These are phyloP conservation scores for Coranthus polyacanthus DNA, from an alignment of 2,797 vertebrate species.

Conservation along the genomic window DNA sequence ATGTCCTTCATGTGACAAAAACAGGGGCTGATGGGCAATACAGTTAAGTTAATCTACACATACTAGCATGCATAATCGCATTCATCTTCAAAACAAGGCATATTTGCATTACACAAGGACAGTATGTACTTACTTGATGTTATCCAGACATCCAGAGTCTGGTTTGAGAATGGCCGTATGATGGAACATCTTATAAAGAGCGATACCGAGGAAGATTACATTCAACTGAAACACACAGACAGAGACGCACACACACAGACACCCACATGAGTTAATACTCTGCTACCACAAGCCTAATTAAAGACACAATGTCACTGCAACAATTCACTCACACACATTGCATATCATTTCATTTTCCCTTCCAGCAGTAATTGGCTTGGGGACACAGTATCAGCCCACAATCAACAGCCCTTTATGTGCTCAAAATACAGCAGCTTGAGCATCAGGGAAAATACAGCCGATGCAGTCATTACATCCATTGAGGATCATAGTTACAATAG, in stretches of 20 bases:
- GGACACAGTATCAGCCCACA: constrained; percentile 65
- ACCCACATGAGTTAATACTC: constrained; percentile 58
- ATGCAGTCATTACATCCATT: constrained; percentile 55
- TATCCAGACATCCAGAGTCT: constrained; percentile 98
- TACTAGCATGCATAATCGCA: constrained; percentile 10
- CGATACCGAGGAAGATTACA: constrained; percentile 98
- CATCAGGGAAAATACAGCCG: constrained; percentile 55
- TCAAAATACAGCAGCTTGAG: constrained; percentile 61
- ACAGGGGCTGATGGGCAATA: constrained; percentile 7
- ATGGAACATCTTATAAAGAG: constrained; percentile 99
- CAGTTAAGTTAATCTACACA: constrained; percentile 15
- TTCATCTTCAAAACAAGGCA: not conserved
- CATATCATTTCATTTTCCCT: constrained; percentile 61
- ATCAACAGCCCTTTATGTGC: constrained; percentile 71
- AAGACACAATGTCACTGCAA: constrained; percentile 63
- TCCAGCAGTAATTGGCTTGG: constrained; percentile 65
- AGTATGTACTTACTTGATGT: constrained; percentile 95
- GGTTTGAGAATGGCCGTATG: constrained; percentile 99
- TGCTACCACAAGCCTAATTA: constrained; percentile 61
- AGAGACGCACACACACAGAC: constrained; percentile 44
- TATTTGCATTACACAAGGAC: constrained; percentile 3
- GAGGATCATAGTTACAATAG: constrained; percentile 60
- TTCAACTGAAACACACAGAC: constrained; percentile 90
- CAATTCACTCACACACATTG: constrained; percentile 55
- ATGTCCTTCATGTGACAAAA: constrained; percentile 28